Conservation (phyloP, 92 coral and sea anemone genomes). For the Heteractis magnifica region DNA sequence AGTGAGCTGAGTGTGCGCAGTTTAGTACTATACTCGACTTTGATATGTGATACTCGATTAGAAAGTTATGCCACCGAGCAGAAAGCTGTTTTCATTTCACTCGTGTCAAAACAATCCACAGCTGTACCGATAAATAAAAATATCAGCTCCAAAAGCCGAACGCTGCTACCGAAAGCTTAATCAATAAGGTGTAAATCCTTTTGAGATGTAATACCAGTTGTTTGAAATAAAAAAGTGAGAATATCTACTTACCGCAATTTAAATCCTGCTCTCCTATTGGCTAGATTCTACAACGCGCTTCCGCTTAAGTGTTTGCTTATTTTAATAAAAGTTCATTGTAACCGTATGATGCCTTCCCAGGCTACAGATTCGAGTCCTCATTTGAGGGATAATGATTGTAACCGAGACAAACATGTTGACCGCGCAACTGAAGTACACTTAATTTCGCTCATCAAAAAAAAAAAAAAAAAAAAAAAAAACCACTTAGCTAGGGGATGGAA, state of each 20-base stretch:
- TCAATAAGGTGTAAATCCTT: slow-evolving; percentile 2
- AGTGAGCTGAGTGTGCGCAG: not conserved
- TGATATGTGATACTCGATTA: not conserved
- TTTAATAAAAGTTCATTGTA: not conserved
- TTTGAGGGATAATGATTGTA: not conserved
- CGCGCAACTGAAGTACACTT: not conserved
- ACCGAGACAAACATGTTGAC: not conserved
- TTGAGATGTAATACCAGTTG: not conserved
- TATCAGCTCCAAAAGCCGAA: not conserved
- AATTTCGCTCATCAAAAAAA: no score
- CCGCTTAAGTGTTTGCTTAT: not conserved
- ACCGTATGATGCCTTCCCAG: not conserved
- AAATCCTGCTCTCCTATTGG: not conserved
- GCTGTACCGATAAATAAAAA: not conserved
- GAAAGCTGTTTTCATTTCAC: not conserved
- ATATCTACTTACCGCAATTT: not conserved
- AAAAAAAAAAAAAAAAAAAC: no score
- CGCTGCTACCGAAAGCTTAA: not conserved
- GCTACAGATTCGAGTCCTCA: not conserved
- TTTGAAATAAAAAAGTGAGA: not conserved
- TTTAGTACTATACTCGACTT: not conserved
- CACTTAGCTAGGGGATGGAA: not conserved
- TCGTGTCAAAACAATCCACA: slow-evolving; percentile 2
- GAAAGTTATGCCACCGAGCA: not conserved
- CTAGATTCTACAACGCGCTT: not conserved